Base-by-base conservation (phyloP, 2,797 vertebrate genomes). In the Rachycentron canadum region DNA sequence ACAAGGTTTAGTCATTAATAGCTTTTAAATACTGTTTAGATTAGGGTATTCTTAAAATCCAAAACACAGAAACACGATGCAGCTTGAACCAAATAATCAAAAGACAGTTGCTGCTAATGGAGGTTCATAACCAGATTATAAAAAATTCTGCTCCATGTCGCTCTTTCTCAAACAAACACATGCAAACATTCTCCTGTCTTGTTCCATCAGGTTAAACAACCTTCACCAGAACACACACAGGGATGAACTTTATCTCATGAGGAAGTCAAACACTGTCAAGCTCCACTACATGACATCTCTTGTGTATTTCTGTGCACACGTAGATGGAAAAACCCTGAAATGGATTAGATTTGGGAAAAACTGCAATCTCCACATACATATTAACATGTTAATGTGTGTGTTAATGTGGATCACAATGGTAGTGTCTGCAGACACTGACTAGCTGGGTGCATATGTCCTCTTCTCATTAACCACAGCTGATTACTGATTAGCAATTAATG, bases 401-500 rank as follows among this genome's bases (percentile, higher is more conserved):
- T 43, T 30, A 40, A 45, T n/a, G 16, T 60, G 23, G 34, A 61
- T 75, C n/a, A 71, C 7, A 34, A 50, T 40, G 6, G 43, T 45
- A 67, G 11, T 25, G 25, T 59, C 28, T 56, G 19, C 19, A 30
- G 70, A 60, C 16, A 65, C 40, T 49, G 32, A 59, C 30, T 41
- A 41, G 2, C 13, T 47, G 34, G 10, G 25, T 6, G 9, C 36
- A 23, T 26, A 8, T 40, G 13, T 52, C 23, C 41, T 41, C 41
- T 13, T 71, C 4, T 78, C 28, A 65, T 61, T 74, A 65, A 58
- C 32, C 5, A 47, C 21, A 49, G 10, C 43, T 69, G 62, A 68
- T 83, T 62, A 86, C 40, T 86, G 66, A 86, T 88, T 71, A 79
- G 45, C 66, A n/a, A n/a, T n/a, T n/a, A n/a, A n/a, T n/a, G n/a